Evolutionary conservation across 2,113 vertebrate genomes (phyloP).

Genomic region (Excalfactoria chinensis): DNA sequence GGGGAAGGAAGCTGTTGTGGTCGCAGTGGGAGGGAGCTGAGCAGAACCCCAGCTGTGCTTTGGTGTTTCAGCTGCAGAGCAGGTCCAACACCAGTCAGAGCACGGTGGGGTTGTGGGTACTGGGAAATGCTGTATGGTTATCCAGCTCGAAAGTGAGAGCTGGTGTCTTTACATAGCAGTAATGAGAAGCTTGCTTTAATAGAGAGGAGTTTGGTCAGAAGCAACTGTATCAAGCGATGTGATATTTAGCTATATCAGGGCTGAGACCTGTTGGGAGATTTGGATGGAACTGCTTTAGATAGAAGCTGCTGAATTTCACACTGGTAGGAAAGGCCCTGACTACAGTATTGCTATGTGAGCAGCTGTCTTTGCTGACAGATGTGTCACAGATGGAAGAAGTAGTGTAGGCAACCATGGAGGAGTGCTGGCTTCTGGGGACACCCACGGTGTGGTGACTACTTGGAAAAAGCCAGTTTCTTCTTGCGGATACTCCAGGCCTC

Average conservation of each 20-base stretch:
- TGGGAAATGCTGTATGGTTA: background rate
- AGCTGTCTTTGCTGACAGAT: background rate
- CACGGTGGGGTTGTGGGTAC: background rate
- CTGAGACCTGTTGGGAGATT: background rate
- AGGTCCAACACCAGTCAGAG: background rate
- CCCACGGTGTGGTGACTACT: accelerated
- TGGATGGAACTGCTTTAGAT: background rate
- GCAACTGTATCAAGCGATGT: background rate
- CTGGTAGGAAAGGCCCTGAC: background rate
- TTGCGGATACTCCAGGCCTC: background rate
- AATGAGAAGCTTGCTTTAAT: background rate
- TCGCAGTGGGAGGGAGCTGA: background rate
- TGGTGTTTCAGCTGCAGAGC: background rate
- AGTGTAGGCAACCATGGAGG: background rate
- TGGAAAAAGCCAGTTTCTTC: background rate
- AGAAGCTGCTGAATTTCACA: background rate
- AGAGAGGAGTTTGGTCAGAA: background rate
- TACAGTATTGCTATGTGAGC: background rate
- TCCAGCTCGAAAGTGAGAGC: background rate
- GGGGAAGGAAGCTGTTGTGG: background rate
- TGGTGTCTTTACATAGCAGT: background rate
- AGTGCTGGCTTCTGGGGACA: accelerated
- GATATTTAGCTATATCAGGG: background rate
- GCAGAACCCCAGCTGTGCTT: background rate
- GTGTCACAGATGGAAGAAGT: background rate